phyloP scores from a whole-genome alignment of 1,140 invertebrate genomes.

The Drosophila triauraria region DNA sequence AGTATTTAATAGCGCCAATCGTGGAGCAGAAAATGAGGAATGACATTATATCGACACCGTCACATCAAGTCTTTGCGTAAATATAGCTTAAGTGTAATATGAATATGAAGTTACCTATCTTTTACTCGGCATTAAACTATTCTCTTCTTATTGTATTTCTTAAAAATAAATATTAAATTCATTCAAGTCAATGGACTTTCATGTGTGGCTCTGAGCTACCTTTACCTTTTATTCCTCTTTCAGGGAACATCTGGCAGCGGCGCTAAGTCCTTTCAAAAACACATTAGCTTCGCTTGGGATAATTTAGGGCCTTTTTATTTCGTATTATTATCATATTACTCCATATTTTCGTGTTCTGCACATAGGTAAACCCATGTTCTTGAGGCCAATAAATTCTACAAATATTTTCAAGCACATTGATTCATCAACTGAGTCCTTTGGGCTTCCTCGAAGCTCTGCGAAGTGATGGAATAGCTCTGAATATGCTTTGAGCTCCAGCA shows the following conservation, averaged over 20 bases:
- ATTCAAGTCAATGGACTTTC: background rate
- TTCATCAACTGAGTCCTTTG: no score
- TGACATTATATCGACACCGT: conserved; percentile 1
- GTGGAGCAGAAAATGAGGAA: conserved; percentile 1
- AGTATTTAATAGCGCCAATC: conserved; percentile 31
- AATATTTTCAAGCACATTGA: no score
- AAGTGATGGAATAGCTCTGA: background rate
- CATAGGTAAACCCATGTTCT: background rate
- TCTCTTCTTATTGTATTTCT: background rate
- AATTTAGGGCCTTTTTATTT: conserved; percentile 6
- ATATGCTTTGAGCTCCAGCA: background rate
- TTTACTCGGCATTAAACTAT: no score
- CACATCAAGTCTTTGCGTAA: background rate
- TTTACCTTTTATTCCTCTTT: no score
- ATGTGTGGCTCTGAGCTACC: background rate
- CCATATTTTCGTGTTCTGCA: background rate
- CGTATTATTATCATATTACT: background rate
- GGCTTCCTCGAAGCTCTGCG: background rate
- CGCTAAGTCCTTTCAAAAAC: background rate
- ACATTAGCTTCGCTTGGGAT: background rate
- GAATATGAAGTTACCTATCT: background rate
- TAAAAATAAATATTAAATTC: background rate
- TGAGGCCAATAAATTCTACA: background rate
- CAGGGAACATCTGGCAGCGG: background rate
- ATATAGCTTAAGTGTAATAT: background rate